Evolutionary conservation across 2,888 invertebrate species (phyloP).

Genomic region (Galeopsomyia nigrocyanea): DNA sequence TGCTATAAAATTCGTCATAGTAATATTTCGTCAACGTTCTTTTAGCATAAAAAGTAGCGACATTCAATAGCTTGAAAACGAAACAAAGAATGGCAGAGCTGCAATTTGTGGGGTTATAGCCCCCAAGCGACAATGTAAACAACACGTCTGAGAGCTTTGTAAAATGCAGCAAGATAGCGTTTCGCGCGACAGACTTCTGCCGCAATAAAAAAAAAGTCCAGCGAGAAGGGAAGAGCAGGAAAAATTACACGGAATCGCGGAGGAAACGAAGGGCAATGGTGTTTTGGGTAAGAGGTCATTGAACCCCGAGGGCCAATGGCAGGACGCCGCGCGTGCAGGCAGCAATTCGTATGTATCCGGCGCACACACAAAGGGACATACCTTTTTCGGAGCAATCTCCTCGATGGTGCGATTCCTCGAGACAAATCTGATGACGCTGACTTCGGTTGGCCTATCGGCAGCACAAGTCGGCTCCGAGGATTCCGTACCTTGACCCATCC

Average conservation of each 20-base stretch:
- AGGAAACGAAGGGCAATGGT: slow-evolving; percentile 52
- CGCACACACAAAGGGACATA: slow-evolving; percentile 37
- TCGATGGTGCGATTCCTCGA: slow-evolving; percentile 67
- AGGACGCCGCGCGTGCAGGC: slow-evolving; percentile 40
- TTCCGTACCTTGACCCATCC: slow-evolving; percentile 67
- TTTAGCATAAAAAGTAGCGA: background rate
- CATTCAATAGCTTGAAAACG: background rate
- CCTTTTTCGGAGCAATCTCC: slow-evolving; percentile 67
- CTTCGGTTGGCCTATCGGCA: slow-evolving; percentile 65
- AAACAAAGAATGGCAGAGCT: no score
- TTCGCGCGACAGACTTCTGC: no score
- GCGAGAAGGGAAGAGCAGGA: background rate
- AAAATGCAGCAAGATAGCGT: no score
- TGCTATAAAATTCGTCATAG: no score
- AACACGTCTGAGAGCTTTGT: no score
- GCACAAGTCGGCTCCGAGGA: slow-evolving; percentile 61
- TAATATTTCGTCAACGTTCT: no score
- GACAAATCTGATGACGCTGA: slow-evolving; percentile 67
- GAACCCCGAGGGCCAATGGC: slow-evolving; percentile 46
- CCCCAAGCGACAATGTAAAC: no score
- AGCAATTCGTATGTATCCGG: background rate
- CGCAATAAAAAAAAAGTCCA: background rate
- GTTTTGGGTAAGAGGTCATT: slow-evolving; percentile 67
- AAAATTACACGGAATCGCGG: slow-evolving; percentile 16
- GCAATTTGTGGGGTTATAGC: no score